Conservation (phyloP, 2,888 invertebrate genomes). For the Malthinus flaveolus region DNA sequence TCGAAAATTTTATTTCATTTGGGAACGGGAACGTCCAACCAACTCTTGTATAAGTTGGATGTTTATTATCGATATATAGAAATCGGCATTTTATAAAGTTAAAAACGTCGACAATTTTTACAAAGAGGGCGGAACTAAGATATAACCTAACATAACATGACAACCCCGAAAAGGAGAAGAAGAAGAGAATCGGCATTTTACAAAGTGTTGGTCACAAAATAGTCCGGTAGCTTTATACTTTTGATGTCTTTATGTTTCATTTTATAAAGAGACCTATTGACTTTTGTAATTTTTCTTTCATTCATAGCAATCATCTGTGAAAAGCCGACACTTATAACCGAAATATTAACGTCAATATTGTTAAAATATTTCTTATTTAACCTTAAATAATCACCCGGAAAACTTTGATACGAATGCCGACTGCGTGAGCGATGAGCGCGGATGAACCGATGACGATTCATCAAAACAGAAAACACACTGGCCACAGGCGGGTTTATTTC, state of each 20-base stretch:
- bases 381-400: too few species aligned
- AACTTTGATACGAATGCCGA: neutral
- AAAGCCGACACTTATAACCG: slow-evolving; percentile 19
- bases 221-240: slow-evolving; percentile 26
- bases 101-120: slow-evolving; percentile 11
- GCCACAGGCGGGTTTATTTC: too few species aligned
- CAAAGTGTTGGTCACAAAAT: slow-evolving; percentile 23
- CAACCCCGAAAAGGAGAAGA: slow-evolving; percentile 9
- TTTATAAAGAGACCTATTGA: slow-evolving; percentile 27
- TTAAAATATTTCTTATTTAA: slow-evolving; percentile 12
- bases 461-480: too few species aligned
- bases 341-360: slow-evolving; percentile 25
- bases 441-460: too few species aligned
- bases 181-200: slow-evolving; percentile 15
- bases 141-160: slow-evolving; percentile 21
- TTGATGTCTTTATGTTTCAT: slow-evolving; percentile 29
- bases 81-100: slow-evolving; percentile 13
- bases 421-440: neutral
- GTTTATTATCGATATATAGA: neutral
- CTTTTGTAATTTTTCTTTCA: slow-evolving; percentile 21
- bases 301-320: slow-evolving; percentile 12
- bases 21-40: neutral
- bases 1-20: neutral
- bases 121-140: slow-evolving; percentile 20
- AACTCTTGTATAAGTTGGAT: neutral